A percentile compares a stretch with the other conserved stretches of the same genome.
These are phyloP conservation scores for Pyxicephalus adspersus DNA, from an alignment of 2,113 vertebrate genomes.

Conservation along the genomic window DNA sequence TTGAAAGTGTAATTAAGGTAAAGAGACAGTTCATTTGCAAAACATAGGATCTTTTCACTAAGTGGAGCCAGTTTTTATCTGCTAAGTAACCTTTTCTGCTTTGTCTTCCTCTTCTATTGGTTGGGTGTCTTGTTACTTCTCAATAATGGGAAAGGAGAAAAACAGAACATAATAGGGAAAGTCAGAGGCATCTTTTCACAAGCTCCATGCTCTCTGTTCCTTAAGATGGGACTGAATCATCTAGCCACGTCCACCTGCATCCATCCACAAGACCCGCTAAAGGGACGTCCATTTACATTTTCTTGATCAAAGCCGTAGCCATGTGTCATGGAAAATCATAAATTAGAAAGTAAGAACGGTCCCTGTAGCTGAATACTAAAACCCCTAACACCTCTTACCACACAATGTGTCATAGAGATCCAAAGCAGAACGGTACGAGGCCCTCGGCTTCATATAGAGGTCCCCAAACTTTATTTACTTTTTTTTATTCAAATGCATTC, in stretches of 20 bases:
- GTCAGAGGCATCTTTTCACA: conserved; percentile 35
- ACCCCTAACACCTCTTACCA: no score
- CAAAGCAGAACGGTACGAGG: no score
- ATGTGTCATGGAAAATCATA: no score
- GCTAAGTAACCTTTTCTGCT: conserved; percentile 67
- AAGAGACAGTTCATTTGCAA: conserved; percentile 61
- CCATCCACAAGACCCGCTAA: no score
- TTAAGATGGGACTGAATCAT: background rate
- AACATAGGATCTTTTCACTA: conserved; percentile 68
- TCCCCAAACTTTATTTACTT: no score
- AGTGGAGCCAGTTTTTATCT: conserved; percentile 71
- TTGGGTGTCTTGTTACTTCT: conserved; percentile 66
- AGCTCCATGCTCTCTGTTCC: conserved; percentile 59
- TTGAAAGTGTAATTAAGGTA: conserved; percentile 66
- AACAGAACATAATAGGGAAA: background rate
- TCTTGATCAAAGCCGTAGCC: no score
- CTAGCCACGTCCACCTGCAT: background rate
- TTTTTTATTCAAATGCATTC: no score
- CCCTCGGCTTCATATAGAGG: no score
- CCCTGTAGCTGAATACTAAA: no score
- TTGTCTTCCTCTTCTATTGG: conserved; percentile 61
- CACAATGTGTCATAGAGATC: no score
- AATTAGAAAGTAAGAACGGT: no score
- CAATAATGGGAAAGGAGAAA: conserved; percentile 56
- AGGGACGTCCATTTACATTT: no score